Percentiles rank a stretch among this genome's conserved stretches.
Evolutionary conservation across 2,888 invertebrate species (phyloP).

Genomic region (Drosophila buzzatii): DNA sequence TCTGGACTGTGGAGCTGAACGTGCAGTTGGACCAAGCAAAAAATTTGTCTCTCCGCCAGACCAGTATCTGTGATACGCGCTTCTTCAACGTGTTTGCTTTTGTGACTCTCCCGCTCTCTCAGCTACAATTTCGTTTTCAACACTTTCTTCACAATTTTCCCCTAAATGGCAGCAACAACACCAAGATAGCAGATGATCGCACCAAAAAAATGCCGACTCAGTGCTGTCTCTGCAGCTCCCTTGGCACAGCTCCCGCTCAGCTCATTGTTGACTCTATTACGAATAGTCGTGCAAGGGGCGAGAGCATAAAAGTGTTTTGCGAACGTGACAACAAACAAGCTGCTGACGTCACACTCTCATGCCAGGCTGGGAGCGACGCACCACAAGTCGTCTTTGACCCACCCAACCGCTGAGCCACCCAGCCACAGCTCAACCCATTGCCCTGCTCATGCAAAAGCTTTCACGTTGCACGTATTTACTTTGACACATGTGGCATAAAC

Average conservation of each 20-base stretch:
- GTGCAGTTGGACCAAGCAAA: slow-evolving; percentile 27
- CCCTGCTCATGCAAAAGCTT: slow-evolving; percentile 20
- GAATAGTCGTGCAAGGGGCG: slow-evolving; percentile 66
- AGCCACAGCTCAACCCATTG: slow-evolving; percentile 7
- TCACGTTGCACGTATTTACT: slow-evolving; percentile 28
- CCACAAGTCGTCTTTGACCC: slow-evolving; percentile 31
- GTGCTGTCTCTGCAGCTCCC: slow-evolving; percentile 7
- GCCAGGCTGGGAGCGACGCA: slow-evolving; percentile 8
- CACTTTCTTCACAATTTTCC: slow-evolving; percentile 81
- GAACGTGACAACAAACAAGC: slow-evolving; percentile 69
- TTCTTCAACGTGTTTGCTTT: slow-evolving; percentile 71
- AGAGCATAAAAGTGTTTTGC: slow-evolving; percentile 51
- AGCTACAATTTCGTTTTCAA: slow-evolving; percentile 80
- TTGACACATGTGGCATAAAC: slow-evolving; percentile 21
- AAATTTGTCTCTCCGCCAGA: slow-evolving; percentile 48
- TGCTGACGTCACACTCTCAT: slow-evolving; percentile 65
- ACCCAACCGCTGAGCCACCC: slow-evolving; percentile 16
- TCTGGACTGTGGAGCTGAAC: slow-evolving; percentile 36
- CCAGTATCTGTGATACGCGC: slow-evolving; percentile 57
- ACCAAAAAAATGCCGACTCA: slow-evolving; percentile 50
- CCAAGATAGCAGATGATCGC: slow-evolving; percentile 29
- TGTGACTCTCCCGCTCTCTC: slow-evolving; percentile 65
- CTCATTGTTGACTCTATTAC: slow-evolving; percentile 63
- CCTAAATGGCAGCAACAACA: slow-evolving; percentile 52
- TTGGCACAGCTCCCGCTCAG: slow-evolving; percentile 3